Evolutionary conservation across 1,140 invertebrate species (phyloP).

Genomic region (Ceratoteleas bidentatus): DNA sequence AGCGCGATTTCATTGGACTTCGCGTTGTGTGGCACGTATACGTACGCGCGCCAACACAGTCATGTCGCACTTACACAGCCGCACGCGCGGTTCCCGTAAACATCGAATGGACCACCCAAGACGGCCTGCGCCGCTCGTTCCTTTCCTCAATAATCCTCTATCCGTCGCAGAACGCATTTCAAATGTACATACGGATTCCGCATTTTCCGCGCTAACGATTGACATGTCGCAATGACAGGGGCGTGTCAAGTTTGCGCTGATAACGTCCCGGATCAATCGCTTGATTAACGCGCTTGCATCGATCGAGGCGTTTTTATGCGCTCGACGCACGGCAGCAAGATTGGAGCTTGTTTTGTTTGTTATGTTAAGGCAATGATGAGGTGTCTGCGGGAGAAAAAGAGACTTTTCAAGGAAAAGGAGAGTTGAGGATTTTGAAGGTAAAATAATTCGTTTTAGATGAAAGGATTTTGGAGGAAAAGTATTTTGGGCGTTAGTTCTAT

Average conservation of each 20-base stretch:
- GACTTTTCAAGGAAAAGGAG: too few relatives aligned
- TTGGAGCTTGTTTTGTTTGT: too few relatives aligned
- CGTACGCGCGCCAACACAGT: conserved; percentile 57
- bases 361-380: too few relatives aligned
- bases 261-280: conserved; percentile 31
- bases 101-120: conserved; percentile 80
- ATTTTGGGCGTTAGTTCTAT: too few relatives aligned
- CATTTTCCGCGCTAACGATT: conserved; percentile 41
- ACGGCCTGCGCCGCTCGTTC: conserved; percentile 74
- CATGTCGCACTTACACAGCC: conserved; percentile 58
- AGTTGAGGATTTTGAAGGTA: too few relatives aligned
- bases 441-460: too few relatives aligned
- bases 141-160: conserved; percentile 78
- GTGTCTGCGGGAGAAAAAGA: too few relatives aligned
- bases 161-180: conserved; percentile 65
- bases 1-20: conserved; percentile 72
- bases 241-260: conserved; percentile 47
- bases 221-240: conserved; percentile 50
- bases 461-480: too few relatives aligned
- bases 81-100: conserved; percentile 79
- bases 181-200: conserved; percentile 54
- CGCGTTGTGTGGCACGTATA: conserved; percentile 72
- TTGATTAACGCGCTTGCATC: too few relatives aligned
- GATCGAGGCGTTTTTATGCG: too few relatives aligned
- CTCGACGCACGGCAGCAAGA: too few relatives aligned